Conservation (phyloP, 2,888 invertebrate species). For the Arrhopalites spinosus region DNA sequence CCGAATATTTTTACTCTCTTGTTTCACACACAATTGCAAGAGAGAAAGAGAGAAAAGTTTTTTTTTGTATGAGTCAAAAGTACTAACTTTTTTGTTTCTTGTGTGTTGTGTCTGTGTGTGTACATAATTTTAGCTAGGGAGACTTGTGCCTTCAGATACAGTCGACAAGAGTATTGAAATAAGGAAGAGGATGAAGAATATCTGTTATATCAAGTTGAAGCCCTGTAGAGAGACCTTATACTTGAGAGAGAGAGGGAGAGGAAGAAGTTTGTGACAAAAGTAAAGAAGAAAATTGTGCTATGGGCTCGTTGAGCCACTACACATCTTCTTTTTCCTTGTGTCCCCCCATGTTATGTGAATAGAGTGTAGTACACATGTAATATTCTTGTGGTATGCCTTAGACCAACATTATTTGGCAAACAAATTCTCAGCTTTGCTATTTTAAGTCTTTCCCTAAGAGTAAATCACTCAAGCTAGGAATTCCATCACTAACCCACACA, state of each 20-base stretch:
- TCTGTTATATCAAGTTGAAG: too few relatives aligned
- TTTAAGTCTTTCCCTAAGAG: slow-evolving; percentile 50
- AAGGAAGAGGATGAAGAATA: too few relatives aligned
- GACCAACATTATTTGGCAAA: slow-evolving; percentile 51
- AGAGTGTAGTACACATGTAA: slow-evolving; percentile 52
- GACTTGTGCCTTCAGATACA: too few relatives aligned
- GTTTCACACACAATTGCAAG: not conserved
- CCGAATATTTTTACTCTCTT: not conserved
- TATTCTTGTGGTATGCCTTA: slow-evolving; percentile 46
- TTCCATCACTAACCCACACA: slow-evolving; percentile 54
- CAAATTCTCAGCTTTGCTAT: slow-evolving; percentile 52
- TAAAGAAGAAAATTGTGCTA: not conserved
- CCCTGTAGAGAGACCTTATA: too few relatives aligned
- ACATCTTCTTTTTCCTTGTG: not conserved
- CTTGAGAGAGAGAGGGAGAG: not conserved
- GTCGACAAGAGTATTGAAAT: too few relatives aligned
- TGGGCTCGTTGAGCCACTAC: not conserved
- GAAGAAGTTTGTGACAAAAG: not conserved
- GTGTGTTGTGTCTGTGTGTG: too few relatives aligned
- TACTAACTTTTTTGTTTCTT: too few relatives aligned
- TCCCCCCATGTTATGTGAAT: slow-evolving; percentile 44
- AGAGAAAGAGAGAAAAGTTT: not conserved
- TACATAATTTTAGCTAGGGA: too few relatives aligned
- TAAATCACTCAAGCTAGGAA: slow-evolving; percentile 56
- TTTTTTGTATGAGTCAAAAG: too few relatives aligned